Evolutionary conservation across 2,888 invertebrate genomes (phyloP), one percentile per base, ranked within the genome.

Genomic region (Fragum sueziense): DNA sequence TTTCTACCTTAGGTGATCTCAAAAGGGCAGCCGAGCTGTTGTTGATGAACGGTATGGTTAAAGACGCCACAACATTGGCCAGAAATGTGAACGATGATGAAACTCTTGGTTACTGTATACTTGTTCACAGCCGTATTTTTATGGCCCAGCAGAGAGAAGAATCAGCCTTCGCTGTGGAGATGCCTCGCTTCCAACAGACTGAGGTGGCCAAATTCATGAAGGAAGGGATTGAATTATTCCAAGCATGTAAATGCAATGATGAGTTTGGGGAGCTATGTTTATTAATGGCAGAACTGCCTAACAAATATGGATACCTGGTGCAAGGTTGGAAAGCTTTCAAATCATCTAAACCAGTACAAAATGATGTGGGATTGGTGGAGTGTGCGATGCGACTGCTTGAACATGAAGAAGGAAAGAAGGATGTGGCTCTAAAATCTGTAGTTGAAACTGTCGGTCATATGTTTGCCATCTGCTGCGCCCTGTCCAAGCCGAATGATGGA

Each of bases 311-410:
- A 6, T 65, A 75, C 11, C 71, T 86, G 14, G 74, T 76, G 27
- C 22, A 74, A n/a, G 86, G 87, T 9, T 87, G 77, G 74, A 82
- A 76, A 22, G 77, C 74, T n/a, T 89, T 88, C 62, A 11, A 52
- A 0, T 74, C 77, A 6, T 74, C 79, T 0, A 82, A 81, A 54
- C 88, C 87, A 47, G 72, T 73, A 22, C 47, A 77, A 54, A 87
- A 87, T 75, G 84, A 78, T 29, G 85, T 84, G n/a, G 88, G 87
- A 0, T 75, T 82, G 31, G 59, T 89, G 22, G 88, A 88, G 34
- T 87, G 86, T 69, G 76, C 82, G 57, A 75, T 87, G 59, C 80
- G 84, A 84, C 78, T 87, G 70, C 61, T 85, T 1, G 37, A 6
- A 14, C 51, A 52, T 34, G 9, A 34, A 2, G 22, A 77, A 22